phyloP scores from a whole-genome alignment of 2,797 vertebrate genomes.

The Psittacula derbiana region DNA sequence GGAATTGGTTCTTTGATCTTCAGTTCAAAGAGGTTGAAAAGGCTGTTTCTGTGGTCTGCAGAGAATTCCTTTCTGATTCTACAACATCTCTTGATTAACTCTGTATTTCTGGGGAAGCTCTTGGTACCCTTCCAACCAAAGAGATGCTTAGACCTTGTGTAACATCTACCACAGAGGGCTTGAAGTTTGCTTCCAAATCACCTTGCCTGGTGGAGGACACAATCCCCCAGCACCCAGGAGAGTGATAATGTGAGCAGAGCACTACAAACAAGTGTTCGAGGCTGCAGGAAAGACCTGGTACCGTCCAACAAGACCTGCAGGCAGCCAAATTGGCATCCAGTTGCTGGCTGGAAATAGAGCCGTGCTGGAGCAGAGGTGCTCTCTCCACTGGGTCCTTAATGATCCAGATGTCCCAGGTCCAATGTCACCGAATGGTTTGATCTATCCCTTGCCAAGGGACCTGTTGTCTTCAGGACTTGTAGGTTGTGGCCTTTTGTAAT shows the following conservation, averaged over 20 bases:
- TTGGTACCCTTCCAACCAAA: background rate
- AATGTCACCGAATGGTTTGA: background rate
- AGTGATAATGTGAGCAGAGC: accelerated
- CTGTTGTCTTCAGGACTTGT: background rate
- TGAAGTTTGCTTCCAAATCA: background rate
- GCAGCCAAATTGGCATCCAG: background rate
- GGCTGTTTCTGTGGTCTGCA: background rate
- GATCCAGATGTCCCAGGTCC: background rate
- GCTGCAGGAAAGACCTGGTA: background rate
- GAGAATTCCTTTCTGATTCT: constrained; percentile 24
- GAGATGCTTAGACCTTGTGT: background rate
- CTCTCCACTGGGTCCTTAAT: background rate
- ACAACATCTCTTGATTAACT: background rate
- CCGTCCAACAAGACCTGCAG: accelerated
- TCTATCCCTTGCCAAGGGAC: background rate
- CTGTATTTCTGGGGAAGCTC: background rate
- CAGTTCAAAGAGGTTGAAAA: constrained; percentile 51
- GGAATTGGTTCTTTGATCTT: constrained; percentile 50
- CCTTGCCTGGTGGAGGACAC: accelerated
- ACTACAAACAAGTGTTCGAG: accelerated
- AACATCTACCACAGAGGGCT: background rate
- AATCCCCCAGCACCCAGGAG: background rate
- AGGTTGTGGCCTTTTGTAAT: background rate
- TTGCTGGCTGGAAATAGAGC: background rate
- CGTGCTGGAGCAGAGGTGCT: background rate